Base-by-base conservation (phyloP, 2,797 vertebrate species). In the Bradypodion ventrale region DNA sequence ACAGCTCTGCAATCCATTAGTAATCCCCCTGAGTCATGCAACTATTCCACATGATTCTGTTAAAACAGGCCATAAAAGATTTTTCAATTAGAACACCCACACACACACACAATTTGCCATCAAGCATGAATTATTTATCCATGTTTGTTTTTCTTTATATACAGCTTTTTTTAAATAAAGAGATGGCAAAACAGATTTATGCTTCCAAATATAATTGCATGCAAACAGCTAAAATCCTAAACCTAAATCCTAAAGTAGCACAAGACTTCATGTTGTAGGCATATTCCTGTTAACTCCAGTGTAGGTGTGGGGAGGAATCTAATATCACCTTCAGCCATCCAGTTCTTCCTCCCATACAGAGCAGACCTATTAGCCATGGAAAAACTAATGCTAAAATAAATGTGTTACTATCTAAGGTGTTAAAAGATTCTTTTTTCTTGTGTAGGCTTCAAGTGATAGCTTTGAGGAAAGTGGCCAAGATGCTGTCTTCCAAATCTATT, bases 51-150 rank as follows among this genome's bases (percentile, higher is more conserved):
- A 85, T 42, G 42, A 21, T 56, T 78, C 60, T 56, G 40, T 72
- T 85, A 83, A 89, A 93, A 92, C 49, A 90, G 73, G 66, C 87
- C 89, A 86, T 87, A 88, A 83, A 92, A 86, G 93, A 84, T 84
- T 91, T 93, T 92, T 3, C 89, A 85, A 68, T 83, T 86, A 65
- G 52, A 0, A 84, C 87, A 85, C 29, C 46, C 87, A 25, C n/a
- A n/a, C n/a, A n/a, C n/a, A n/a, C n/a, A n/a, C n/a, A n/a, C n/a
- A n/a, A n/a, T n/a, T n/a, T n/a, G n/a, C n/a, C 83, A 92, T 94
- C 83, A 93, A 92, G 91, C 75, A 90, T 93, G 86, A 90, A 88
- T 92, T 93, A 92, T 93, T 94, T 91, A 93, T 77, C 90, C 85
- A 69, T 0, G 0, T 6, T 32, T 80, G 32, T 86, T 91, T 76